Evolutionary conservation across 2,888 invertebrate genomes (phyloP), one percentile per base, ranked within the genome.

Genomic region (Pheosia tremula): DNA sequence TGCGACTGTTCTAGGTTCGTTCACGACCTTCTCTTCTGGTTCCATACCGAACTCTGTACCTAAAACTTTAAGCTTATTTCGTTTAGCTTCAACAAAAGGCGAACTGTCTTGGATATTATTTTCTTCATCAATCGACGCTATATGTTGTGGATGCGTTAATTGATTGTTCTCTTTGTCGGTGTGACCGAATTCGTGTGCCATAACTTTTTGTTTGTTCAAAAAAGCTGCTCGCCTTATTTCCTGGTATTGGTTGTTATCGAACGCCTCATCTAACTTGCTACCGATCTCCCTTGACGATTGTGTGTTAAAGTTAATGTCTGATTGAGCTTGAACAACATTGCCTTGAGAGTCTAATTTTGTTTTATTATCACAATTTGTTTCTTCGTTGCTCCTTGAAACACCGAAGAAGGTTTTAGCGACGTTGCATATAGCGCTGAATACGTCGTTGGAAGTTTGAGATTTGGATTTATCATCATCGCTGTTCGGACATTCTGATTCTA

Each of bases 201-300:
- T 88, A 0, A 95, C 93, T 83, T 94, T 95, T 36, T 89, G 83
- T 72, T 94, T 95, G 71, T 94, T 95, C 54, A 84, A 79, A 0
- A 93, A 80, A 3, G 91, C 91, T 69, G 90, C 91, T 63, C 92
- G 87, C 71, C 90, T 93, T 58, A 84, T 88, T 65, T 85, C 80
- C 8, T 87, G 73, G 72, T 83, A 94, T 60, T 85, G 81, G 63
- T 83, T 59, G 69, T 91, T 90, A 66, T 90, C 89, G 43, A 78
- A 78, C 0, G 65, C 68, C 7, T 79, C 69, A 50, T 90, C 78
- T 56, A 91, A 69, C 56, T 88, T 78, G 39, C 79, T 80, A 0
- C 91, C 92, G 45, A 92, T 91, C 47, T 84, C 78, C 52, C 84
- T 88, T 0, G 91, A 91, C 0, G 63, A 63, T 57, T 71, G 77